Conservation (phyloP, 2,113 vertebrate genomes). For the Lichenostomus cassidix region DNA sequence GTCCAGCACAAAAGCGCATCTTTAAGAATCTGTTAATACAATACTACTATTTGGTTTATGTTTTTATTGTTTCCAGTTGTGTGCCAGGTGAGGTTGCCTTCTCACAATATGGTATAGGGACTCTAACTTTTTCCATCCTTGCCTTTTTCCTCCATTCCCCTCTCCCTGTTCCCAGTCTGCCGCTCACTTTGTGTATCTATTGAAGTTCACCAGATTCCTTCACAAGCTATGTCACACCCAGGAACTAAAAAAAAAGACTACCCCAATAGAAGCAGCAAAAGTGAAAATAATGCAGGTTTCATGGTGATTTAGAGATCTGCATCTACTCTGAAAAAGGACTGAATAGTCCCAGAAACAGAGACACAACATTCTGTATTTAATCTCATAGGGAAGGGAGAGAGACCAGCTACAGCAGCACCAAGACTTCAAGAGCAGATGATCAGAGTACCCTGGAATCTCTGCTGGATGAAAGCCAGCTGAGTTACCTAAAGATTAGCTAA, state of each 20-base stretch:
- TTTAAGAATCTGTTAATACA: not conserved
- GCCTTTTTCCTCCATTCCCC: not conserved
- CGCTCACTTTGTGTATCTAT: not conserved
- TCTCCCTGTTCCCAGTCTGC: not conserved
- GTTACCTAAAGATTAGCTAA: not conserved
- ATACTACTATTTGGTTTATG: not conserved
- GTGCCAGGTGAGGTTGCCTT: not conserved
- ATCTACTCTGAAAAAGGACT: not conserved
- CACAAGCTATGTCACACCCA: not conserved
- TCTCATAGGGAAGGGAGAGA: not conserved
- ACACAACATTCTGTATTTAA: not conserved
- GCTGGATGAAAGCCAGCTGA: not conserved
- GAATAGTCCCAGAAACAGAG: not conserved
- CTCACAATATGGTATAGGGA: not conserved
- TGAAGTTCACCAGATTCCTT: not conserved
- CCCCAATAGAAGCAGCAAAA: not conserved
- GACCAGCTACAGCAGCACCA: not conserved
- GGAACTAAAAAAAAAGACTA: not conserved
- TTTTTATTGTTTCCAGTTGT: not conserved
- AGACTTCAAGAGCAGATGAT: not conserved
- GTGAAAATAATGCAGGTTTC: not conserved
- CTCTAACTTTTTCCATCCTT: not conserved
- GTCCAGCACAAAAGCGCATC: not conserved
- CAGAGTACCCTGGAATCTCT: not conserved
- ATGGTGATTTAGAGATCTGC: not conserved